Conservation (phyloP, 2,797 vertebrate species). For the Philypnodon macrostomus region DNA sequence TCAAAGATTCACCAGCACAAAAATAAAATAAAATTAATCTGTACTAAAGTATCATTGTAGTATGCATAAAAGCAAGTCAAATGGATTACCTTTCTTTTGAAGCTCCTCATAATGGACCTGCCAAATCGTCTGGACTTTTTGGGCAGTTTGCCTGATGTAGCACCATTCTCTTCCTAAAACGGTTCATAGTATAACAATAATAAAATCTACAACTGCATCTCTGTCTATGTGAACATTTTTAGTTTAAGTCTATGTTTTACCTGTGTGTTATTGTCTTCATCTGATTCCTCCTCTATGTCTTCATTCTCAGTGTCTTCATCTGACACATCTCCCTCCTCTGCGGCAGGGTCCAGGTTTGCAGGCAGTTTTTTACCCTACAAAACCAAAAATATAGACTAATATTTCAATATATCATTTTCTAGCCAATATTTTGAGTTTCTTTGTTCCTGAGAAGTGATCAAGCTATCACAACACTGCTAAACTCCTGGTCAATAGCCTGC, state of each 20-base stretch:
- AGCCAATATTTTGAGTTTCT: too few relatives aligned
- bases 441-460: too few relatives aligned
- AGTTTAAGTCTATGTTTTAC: constrained; percentile 62
- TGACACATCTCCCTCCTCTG: constrained; percentile 92
- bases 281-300: constrained; percentile 82
- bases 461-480: too few relatives aligned
- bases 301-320: constrained; percentile 94
- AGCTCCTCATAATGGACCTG: constrained; percentile 82
- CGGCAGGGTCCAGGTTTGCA: constrained; percentile 84
- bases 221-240: too few relatives aligned
- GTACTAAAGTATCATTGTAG: background rate
- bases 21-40: background rate
- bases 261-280: constrained; percentile 73
- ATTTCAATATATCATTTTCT: background rate
- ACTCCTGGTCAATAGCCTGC: too few relatives aligned
- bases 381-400: background rate
- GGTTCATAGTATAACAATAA: too few relatives aligned
- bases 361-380: constrained; percentile 92
- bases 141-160: constrained; percentile 65
- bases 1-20: too few relatives aligned
- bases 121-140: constrained; percentile 74
- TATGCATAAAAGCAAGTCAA: background rate
- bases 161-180: constrained; percentile 72
- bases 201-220: too few relatives aligned
- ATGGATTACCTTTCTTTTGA: constrained; percentile 84